phyloP scores from a whole-genome alignment of 2,797 vertebrate species.

The Rhincodon typus region DNA sequence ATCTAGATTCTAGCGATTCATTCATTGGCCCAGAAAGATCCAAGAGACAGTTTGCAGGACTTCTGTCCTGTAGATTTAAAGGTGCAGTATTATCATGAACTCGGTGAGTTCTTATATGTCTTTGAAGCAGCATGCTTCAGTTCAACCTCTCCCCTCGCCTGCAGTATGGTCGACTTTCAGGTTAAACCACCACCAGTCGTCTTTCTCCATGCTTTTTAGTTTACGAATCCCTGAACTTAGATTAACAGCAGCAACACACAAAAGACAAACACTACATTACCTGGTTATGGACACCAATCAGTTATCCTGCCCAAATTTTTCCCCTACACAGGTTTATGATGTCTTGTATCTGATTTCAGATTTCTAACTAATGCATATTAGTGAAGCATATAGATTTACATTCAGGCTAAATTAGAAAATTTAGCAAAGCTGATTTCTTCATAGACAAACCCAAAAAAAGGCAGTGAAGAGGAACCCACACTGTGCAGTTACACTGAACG shows the following conservation, averaged over 20 bases:
- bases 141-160: background rate
- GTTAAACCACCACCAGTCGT: too few species aligned
- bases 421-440: background rate
- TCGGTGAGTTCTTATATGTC: background rate
- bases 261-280: background rate
- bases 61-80: background rate
- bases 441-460: background rate
- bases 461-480: background rate
- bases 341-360: background rate
- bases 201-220: background rate
- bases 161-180: too few species aligned
- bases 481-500: background rate
- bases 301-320: background rate
- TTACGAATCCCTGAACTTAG: background rate
- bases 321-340: background rate
- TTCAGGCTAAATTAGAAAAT: background rate
- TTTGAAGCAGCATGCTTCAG: background rate
- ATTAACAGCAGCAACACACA: background rate
- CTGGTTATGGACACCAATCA: background rate
- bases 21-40: background rate
- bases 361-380: background rate
- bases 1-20: background rate
- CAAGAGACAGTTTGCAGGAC: background rate
- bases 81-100: background rate
- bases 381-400: background rate